Evolutionary conservation across 2,797 vertebrate species (phyloP).

Genomic region (Argya squamiceps): DNA sequence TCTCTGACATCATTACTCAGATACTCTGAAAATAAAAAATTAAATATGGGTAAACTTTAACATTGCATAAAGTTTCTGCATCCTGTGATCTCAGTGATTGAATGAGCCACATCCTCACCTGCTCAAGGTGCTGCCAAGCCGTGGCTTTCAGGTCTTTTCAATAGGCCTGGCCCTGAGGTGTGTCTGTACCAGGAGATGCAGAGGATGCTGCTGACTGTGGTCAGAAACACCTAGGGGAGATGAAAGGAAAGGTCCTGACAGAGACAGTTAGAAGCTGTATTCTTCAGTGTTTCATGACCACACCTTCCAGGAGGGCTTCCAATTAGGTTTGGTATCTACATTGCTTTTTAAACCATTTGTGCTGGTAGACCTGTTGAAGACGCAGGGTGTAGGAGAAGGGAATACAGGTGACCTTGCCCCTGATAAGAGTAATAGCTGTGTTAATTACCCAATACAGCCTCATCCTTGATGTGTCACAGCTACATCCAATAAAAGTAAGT

Average conservation of each 20-base stretch:
- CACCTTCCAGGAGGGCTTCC: neutral
- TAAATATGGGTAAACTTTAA: neutral
- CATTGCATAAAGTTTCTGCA: neutral
- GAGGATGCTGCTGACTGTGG: neutral
- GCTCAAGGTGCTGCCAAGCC: neutral
- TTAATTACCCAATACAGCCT: neutral
- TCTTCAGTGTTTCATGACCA: neutral
- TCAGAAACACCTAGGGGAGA: neutral
- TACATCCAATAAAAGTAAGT: neutral
- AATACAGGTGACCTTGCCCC: neutral
- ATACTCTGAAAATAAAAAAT: neutral
- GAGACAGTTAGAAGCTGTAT: neutral
- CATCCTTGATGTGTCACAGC: too few relatives aligned
- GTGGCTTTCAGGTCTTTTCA: neutral
- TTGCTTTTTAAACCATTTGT: neutral
- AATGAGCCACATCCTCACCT: neutral
- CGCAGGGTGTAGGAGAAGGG: neutral
- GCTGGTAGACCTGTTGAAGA: neutral
- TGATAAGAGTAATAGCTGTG: neutral
- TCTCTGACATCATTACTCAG: neutral
- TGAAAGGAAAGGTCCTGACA: neutral
- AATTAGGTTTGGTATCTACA: neutral
- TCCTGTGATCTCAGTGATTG: neutral
- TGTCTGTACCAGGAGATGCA: neutral
- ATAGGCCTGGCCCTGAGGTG: neutral